Evolutionary conservation across 2,113 vertebrate genomes (phyloP).

Genomic region (Onychorhynchus coronatus): DNA sequence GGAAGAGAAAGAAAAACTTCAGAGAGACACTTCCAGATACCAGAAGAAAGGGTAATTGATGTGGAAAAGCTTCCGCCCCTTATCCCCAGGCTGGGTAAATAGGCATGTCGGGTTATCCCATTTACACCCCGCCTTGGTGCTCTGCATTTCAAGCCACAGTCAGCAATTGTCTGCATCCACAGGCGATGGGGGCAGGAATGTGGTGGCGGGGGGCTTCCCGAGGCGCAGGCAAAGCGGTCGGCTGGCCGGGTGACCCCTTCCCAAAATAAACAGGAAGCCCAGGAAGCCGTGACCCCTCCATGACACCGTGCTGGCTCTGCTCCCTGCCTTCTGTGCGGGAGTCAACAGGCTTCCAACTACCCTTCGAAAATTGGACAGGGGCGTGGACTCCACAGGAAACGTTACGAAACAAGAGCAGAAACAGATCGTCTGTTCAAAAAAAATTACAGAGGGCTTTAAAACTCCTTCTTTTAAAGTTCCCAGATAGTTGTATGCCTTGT

Average conservation of each 20-base stretch:
- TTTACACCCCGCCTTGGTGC: constrained; percentile 3
- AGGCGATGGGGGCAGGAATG: constrained; percentile 36
- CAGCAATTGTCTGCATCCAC: constrained; percentile 20
- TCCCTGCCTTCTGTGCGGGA: constrained; percentile 17
- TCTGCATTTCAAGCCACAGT: background rate
- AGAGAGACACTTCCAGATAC: constrained; percentile 17
- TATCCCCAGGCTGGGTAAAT: constrained; percentile 48
- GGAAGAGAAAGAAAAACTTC: constrained; percentile 38
- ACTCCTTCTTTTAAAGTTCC: background rate
- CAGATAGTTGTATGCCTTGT: background rate
- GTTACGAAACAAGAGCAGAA: constrained; percentile 40
- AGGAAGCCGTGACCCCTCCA: constrained; percentile 34
- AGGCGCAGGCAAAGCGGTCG: background rate
- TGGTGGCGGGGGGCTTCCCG: constrained; percentile 28
- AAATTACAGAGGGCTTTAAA: background rate
- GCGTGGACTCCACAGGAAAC: constrained; percentile 26
- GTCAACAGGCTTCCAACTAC: background rate
- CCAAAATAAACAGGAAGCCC: constrained; percentile 71
- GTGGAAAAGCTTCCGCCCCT: constrained; percentile 41
- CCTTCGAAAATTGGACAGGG: background rate
- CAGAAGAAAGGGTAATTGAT: constrained; percentile 36
- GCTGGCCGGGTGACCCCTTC: constrained; percentile 39
- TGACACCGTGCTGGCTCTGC: background rate
- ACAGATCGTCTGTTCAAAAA: constrained; percentile 20
- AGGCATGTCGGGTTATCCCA: constrained; percentile 39